Conservation (phyloP, 2,113 vertebrate species). For the Cyphomyrus plagiostoma region DNA sequence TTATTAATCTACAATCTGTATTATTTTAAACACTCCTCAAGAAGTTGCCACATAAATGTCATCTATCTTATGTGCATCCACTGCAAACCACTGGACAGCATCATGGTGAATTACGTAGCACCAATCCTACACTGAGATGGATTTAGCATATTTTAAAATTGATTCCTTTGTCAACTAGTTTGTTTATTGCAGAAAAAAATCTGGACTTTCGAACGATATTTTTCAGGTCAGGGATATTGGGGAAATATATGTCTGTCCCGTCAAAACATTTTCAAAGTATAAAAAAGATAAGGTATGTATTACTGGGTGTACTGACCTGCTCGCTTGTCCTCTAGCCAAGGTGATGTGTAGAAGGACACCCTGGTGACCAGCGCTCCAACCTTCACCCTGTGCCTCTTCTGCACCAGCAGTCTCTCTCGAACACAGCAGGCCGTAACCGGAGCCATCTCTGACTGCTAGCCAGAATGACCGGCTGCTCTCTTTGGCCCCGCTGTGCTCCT, state of each 20-base stretch:
- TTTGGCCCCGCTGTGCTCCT: neutral
- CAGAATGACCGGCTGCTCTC: conserved; percentile 10
- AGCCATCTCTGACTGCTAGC: conserved; percentile 5
- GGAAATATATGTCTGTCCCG: neutral
- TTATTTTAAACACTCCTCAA: neutral
- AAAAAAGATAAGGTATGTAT: neutral
- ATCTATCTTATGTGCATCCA: neutral
- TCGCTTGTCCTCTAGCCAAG: neutral
- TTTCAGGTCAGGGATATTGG: neutral
- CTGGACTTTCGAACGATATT: neutral
- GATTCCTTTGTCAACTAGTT: neutral
- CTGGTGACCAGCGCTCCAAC: neutral
- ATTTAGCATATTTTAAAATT: neutral
- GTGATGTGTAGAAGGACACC: neutral
- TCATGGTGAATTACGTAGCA: neutral
- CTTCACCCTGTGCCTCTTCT: neutral
- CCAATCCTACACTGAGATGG: neutral
- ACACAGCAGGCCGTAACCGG: conserved; percentile 5
- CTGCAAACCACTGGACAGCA: neutral
- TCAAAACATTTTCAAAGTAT: neutral
- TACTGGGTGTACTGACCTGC: neutral
- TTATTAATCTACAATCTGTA: neutral
- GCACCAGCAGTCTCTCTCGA: neutral
- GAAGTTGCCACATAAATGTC: neutral
- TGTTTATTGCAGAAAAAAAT: neutral